These are phyloP conservation scores for Neolamprologus brichardi DNA, from an alignment of 2,113 vertebrate genomes.

Conservation along the genomic window DNA sequence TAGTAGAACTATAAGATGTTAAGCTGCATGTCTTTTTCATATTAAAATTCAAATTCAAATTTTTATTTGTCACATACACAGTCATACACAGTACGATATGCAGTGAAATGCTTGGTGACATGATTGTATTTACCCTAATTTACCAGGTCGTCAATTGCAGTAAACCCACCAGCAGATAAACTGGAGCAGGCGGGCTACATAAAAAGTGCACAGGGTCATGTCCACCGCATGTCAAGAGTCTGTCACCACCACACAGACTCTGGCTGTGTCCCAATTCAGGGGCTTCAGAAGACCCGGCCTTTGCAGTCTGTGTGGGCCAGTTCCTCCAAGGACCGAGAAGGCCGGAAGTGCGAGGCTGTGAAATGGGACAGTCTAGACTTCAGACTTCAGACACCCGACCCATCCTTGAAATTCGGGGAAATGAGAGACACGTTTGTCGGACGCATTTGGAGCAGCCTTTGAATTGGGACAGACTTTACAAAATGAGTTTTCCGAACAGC, in stretches of 20 bases:
- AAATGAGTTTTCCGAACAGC: no score
- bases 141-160: background rate
- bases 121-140: background rate
- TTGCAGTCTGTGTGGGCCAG: background rate
- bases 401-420: background rate
- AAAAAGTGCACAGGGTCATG: background rate
- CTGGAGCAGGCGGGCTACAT: background rate
- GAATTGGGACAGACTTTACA: background rate
- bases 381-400: background rate
- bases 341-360: background rate
- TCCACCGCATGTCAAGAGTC: background rate
- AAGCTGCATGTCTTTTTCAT: background rate
- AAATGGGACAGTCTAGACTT: background rate
- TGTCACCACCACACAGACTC: background rate
- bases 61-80: no score
- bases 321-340: background rate
- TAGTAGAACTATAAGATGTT: background rate
- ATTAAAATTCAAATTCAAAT: background rate
- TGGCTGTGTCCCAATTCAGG: background rate
- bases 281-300: background rate
- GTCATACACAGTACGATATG: no score
- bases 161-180: background rate
- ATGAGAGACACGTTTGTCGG: background rate
- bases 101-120: background rate
- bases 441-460: background rate